Evolutionary conservation across 1,140 invertebrate genomes (phyloP).

Genomic region (Drosophila dunni): DNA sequence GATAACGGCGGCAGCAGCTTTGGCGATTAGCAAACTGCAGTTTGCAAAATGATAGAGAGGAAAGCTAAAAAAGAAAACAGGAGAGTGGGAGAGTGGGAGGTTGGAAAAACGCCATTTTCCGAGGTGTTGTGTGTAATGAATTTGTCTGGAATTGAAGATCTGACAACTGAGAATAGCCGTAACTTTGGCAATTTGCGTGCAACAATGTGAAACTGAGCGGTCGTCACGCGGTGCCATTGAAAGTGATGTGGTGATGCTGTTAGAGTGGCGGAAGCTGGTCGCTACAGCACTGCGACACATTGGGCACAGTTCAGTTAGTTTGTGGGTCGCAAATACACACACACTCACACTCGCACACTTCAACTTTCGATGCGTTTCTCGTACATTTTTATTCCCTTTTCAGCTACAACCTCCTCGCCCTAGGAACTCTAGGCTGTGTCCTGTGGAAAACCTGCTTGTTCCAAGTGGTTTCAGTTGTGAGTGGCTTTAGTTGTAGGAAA

Average conservation of each 20-base stretch:
- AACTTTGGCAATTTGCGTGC: slow-evolving; percentile 74
- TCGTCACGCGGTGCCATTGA: background rate
- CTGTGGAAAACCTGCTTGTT: slow-evolving; percentile 67
- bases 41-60: background rate
- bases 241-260: background rate
- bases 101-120: background rate
- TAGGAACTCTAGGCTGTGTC: background rate
- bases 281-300: slow-evolving; percentile 50
- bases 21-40: slow-evolving; percentile 40
- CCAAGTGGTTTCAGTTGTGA: slow-evolving; percentile 79
- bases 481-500: slow-evolving; percentile 67
- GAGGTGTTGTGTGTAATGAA: slow-evolving; percentile 56
- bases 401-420: background rate
- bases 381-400: background rate
- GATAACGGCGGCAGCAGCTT: slow-evolving; percentile 11
- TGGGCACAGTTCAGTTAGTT: slow-evolving; percentile 39
- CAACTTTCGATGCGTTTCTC: slow-evolving; percentile 47
- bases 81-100: no score
- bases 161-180: slow-evolving; percentile 46
- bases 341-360: slow-evolving; percentile 24
- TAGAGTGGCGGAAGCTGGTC: background rate
- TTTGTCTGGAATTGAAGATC: slow-evolving; percentile 55
- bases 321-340: slow-evolving; percentile 25
- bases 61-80: background rate
- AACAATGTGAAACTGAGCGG: slow-evolving; percentile 37